phyloP scores from a whole-genome alignment of 1,140 invertebrate genomes.

The Stratiolaelaps scimitus region DNA sequence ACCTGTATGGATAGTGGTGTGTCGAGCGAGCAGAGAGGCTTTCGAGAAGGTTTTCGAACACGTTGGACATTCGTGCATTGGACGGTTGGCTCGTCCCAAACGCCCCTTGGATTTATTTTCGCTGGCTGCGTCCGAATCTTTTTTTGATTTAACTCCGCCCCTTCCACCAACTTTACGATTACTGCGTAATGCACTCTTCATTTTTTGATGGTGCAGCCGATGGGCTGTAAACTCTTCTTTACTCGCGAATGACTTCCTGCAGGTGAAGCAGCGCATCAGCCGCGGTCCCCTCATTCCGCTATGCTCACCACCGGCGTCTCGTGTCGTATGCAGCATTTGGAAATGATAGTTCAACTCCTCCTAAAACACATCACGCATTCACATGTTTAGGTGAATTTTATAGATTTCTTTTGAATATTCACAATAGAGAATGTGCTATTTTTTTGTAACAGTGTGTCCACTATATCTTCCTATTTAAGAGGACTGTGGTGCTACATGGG shows the following conservation, averaged over 20 bases:
- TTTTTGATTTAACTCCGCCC: neutral
- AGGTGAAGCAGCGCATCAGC: conserved; percentile 9
- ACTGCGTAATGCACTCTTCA: conserved; percentile 3
- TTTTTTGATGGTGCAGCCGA: conserved; percentile 4
- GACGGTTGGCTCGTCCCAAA: too few relatives aligned
- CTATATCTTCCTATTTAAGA: neutral
- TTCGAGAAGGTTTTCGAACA: conserved; percentile 5
- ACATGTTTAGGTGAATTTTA: neutral
- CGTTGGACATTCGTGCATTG: conserved; percentile 1
- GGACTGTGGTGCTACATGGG: neutral
- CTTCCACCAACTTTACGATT: neutral
- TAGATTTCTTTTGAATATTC: neutral
- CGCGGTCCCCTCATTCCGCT: neutral
- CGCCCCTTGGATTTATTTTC: too few relatives aligned
- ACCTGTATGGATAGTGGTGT: conserved; percentile 13
- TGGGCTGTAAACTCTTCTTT: conserved; percentile 18
- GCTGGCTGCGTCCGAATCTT: neutral
- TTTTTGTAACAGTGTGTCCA: neutral
- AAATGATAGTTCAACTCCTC: conserved; percentile 7
- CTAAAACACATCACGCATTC: neutral
- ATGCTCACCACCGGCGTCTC: neutral
- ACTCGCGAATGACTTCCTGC: conserved; percentile 9
- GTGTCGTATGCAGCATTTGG: neutral
- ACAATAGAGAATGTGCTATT: neutral
- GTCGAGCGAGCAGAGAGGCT: conserved; percentile 24